Conservation (phyloP, 2,113 vertebrate species). For the Actinemys pallida region DNA sequence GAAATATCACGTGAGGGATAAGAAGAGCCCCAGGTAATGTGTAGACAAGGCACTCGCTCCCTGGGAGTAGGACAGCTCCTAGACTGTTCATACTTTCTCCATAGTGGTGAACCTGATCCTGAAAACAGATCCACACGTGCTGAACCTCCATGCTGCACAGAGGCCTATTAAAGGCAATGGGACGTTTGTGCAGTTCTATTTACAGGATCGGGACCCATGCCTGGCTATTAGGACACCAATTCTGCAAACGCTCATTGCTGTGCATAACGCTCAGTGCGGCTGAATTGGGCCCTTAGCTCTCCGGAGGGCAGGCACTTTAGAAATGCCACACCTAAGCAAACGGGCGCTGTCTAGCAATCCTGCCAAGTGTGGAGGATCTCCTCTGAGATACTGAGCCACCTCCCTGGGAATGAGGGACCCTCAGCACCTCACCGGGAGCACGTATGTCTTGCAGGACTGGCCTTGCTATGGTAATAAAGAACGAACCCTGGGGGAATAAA, state of each 20-base stretch:
- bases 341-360: not conserved
- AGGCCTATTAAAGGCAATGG: too few species aligned
- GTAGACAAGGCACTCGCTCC: accelerated
- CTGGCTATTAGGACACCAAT: too few species aligned
- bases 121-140: not conserved
- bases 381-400: not conserved
- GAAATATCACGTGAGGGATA: not conserved
- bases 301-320: too few species aligned
- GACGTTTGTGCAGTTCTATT: too few species aligned
- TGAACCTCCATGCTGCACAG: not conserved
- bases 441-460: not conserved
- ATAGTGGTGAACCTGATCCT: not conserved
- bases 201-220: too few species aligned
- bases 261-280: too few species aligned
- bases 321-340: not conserved
- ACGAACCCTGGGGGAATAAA: not conserved
- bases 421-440: not conserved
- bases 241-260: too few species aligned
- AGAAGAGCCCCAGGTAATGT: accelerated
- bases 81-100: not conserved
- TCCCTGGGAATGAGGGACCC: not conserved
- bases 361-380: not conserved
- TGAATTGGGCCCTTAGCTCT: too few species aligned
- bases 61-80: not conserved
- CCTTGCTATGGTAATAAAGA: too few species aligned